Evolutionary conservation across 1,140 invertebrate species (phyloP), one percentile per base, ranked within the genome.

Genomic region (Agraylea sexmaculata): DNA sequence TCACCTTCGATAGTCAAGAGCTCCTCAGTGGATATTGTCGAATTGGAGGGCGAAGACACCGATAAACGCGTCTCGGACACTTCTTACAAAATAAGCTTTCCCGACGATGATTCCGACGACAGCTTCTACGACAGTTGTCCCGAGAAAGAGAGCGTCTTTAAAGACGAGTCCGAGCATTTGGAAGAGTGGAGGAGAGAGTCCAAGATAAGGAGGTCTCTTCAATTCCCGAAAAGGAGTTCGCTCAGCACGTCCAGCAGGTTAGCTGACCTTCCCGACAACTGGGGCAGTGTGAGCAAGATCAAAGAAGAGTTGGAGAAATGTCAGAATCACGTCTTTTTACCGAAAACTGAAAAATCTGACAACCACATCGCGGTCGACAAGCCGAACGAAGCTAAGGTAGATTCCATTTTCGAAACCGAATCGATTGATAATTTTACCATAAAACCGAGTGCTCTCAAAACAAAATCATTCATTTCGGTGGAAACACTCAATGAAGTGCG

Each of bases 171-270:
- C 5, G 43, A 45, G 11, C 47, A 66, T 47, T 58, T 64, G 6
- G 64, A 63, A 17, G 72, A 71, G 46, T 77, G 74, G 76, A 64
- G 66, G 40, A 57, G 70, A 37, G 68, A 70, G 15, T 70, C 68
- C 12, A 73, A 70, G 50, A 55, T 71, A 15, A 64, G 74, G 23
- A 55, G 71, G 36, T 80, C 77, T 8, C 62, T 81, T 29, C 73
- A 80, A 52, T 72, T 74, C 51, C 68, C 73, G 0, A 60, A 60
- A 44, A 58, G 60, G 42, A 57, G 53, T 1, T 59, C 60, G 16
- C 55, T 55, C 4, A 53, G 57, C 28, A 59, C 56, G 34, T 59
- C 51, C 49, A 60, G 58, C 40, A 69, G 60, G 31, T 64, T 69
- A 4, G 51, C 68, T 25, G 73, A 77, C 51, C 51, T 76, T 19